phyloP scores from a whole-genome alignment of 2,888 invertebrate species.

The Rambutsinella grinnellia region DNA sequence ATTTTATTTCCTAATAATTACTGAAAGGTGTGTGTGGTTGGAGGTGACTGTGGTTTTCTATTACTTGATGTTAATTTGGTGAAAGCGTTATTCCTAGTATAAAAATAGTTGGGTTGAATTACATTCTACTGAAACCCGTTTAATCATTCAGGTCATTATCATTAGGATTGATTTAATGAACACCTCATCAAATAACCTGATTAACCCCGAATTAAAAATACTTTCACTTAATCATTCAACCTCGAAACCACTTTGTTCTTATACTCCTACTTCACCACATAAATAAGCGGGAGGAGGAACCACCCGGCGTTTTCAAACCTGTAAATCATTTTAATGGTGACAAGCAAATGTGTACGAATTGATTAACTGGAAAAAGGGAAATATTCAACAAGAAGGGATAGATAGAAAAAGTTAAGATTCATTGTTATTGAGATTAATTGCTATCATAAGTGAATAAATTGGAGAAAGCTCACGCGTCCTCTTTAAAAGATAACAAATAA shows the following conservation, averaged over 20 bases:
- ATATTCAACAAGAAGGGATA: constrained; percentile 5
- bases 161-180: constrained; percentile 24
- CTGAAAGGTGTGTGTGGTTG: constrained; percentile 6
- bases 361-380: constrained; percentile 40
- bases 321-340: constrained; percentile 55
- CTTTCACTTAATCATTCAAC: constrained; percentile 29
- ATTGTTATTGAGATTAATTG: constrained; percentile 55
- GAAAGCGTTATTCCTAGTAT: not conserved
- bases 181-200: too few species aligned
- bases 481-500: too few species aligned
- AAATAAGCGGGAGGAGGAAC: constrained; percentile 20
- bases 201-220: constrained; percentile 46
- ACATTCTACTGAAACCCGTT: not conserved
- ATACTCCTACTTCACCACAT: not conserved
- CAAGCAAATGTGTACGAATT: constrained; percentile 45
- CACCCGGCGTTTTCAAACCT: constrained; percentile 36
- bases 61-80: not conserved
- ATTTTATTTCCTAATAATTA: too few species aligned
- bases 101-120: not conserved
- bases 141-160: not conserved
- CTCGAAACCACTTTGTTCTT: constrained; percentile 9
- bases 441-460: too few species aligned
- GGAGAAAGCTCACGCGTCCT: too few species aligned
- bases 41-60: constrained; percentile 8
- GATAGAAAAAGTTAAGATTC: constrained; percentile 29